Evolutionary conservation across 2,888 invertebrate species (phyloP).

Genomic region (Linnaemya tessellans): DNA sequence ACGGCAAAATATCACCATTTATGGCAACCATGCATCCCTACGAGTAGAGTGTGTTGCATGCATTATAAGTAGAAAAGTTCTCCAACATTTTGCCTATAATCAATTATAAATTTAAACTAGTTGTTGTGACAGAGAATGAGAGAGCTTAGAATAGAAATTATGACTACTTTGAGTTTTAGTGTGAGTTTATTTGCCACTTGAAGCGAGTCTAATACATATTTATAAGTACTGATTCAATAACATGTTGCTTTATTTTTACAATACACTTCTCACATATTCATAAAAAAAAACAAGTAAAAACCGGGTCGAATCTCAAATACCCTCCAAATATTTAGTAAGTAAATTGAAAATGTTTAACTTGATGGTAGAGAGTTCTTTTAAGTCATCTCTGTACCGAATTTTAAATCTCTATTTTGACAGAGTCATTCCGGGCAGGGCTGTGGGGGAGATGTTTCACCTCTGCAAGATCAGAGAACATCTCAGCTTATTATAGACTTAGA

Average conservation of each 20-base stretch:
- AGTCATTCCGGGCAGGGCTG: no score
- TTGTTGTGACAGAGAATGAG: not conserved
- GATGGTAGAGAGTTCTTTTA: no score
- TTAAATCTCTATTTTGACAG: no score
- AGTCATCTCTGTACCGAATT: no score
- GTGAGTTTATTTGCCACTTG: not conserved
- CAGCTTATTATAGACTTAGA: no score
- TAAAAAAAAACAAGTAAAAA: no score
- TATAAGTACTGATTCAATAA: not conserved
- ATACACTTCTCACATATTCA: no score
- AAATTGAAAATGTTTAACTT: no score
- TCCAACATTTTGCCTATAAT: constrained; percentile 19
- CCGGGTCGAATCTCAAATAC: no score
- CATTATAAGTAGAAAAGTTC: constrained; percentile 25
- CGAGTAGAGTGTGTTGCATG: constrained; percentile 46
- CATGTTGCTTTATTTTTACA: not conserved
- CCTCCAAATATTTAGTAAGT: no score
- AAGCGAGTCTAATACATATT: not conserved
- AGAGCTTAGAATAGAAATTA: not conserved
- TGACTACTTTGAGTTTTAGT: not conserved
- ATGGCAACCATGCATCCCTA: not conserved
- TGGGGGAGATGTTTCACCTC: no score
- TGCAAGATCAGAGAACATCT: no score
- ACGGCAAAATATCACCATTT: not conserved
- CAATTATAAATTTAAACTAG: constrained; percentile 20